These are phyloP conservation scores for Drosophila melanocephala DNA, from an alignment of 2,888 invertebrate species.

Conservation along the genomic window DNA sequence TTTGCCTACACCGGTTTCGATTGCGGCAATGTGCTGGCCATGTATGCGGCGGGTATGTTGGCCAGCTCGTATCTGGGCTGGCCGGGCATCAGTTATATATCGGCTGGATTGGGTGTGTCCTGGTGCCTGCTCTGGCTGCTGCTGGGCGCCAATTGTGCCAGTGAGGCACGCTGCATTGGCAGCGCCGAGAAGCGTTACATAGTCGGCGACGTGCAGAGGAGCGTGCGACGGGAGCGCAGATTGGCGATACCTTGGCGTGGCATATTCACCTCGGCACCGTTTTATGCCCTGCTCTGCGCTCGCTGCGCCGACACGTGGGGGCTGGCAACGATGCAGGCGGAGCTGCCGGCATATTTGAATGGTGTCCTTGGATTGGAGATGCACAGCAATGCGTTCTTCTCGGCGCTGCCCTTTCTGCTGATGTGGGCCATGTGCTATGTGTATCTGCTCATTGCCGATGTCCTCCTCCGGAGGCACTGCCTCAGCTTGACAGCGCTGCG, in stretches of 20 bases:
- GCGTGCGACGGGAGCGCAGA: constrained; percentile 58
- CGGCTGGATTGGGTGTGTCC: constrained; percentile 86
- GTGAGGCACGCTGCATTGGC: constrained; percentile 87
- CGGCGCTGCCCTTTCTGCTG: constrained; percentile 86
- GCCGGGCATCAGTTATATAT: constrained; percentile 89
- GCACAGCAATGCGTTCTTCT: constrained; percentile 86
- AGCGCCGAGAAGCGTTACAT: constrained; percentile 87
- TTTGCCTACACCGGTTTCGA: constrained; percentile 88
- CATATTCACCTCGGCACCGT: constrained; percentile 89
- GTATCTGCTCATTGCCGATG: constrained; percentile 85
- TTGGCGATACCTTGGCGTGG: constrained; percentile 88
- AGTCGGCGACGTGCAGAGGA: constrained; percentile 85
- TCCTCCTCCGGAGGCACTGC: constrained; percentile 83
- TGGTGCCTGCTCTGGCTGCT: constrained; percentile 87
- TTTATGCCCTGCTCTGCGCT: constrained; percentile 87
- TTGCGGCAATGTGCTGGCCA: constrained; percentile 89
- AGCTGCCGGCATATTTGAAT: constrained; percentile 89
- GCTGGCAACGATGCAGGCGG: constrained; percentile 89
- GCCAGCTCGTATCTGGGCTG: constrained; percentile 87
- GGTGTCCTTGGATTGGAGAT: constrained; percentile 88
- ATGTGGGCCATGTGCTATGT: constrained; percentile 85
- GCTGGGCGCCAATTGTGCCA: constrained; percentile 87
- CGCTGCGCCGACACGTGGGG: constrained; percentile 90
- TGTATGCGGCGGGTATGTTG: constrained; percentile 88
- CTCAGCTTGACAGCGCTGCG: constrained; percentile 82